Percentiles rank a stretch among this genome's conserved stretches.
phyloP scores from a whole-genome alignment of 35 echinoderm and acorn worm species.

The Chiridota heheva region DNA sequence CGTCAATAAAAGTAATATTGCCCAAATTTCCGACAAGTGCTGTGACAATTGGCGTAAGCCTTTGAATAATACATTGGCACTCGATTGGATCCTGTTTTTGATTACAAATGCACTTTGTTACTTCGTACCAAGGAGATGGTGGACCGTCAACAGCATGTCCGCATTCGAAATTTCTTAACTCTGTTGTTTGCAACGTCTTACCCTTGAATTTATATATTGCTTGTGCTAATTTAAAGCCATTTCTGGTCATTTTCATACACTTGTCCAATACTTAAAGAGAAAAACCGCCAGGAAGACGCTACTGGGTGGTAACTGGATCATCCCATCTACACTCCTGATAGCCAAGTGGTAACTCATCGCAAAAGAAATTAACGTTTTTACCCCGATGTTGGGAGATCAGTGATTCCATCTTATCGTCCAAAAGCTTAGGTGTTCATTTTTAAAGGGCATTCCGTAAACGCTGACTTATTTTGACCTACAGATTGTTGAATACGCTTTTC shows the following conservation, averaged over 20 bases:
- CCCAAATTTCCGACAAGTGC: not conserved
- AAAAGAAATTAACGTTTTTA: slow-evolving; percentile 13
- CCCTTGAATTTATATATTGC: slow-evolving; percentile 28
- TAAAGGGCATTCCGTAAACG: not conserved
- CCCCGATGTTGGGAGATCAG: no score
- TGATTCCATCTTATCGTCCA: no score
- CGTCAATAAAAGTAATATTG: not conserved
- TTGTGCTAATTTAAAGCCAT: slow-evolving; percentile 23
- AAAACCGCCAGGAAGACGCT: slow-evolving; percentile 3
- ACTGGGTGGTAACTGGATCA: not conserved
- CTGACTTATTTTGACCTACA: not conserved
- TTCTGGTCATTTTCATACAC: slow-evolving; percentile 21
- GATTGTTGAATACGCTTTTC: not conserved
- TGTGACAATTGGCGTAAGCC: not conserved
- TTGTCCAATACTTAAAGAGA: not conserved
- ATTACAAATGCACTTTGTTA: not conserved
- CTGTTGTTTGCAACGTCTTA: not conserved
- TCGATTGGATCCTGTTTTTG: not conserved
- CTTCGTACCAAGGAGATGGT: not conserved
- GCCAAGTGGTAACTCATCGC: slow-evolving; percentile 27
- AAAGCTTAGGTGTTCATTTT: slow-evolving; percentile 10
- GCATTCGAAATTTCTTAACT: no score
- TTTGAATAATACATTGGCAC: not conserved
- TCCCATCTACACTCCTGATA: not conserved
- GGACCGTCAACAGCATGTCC: slow-evolving; percentile 18